These are phyloP conservation scores for Hypocryptadius cinnamomeus DNA, from an alignment of 2,113 vertebrate genomes.

Conservation along the genomic window DNA sequence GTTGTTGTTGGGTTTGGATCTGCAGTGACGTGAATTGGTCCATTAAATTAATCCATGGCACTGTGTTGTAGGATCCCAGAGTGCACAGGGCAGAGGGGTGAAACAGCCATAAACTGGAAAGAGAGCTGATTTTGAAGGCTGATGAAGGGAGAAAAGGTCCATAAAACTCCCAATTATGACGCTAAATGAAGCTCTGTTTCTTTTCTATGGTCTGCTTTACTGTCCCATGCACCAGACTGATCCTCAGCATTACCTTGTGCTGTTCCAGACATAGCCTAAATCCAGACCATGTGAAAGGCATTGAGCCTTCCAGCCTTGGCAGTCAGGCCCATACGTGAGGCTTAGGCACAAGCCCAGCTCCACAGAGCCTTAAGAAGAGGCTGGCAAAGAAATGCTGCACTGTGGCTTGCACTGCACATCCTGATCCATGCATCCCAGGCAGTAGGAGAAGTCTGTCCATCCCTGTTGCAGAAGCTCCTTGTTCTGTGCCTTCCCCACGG, in stretches of 20 bases:
- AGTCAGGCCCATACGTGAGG: not conserved
- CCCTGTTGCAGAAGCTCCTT: not conserved
- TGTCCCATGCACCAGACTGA: not conserved
- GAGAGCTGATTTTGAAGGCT: not conserved
- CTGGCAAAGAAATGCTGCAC: not conserved
- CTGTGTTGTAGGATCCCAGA: accelerated
- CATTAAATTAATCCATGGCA: not conserved
- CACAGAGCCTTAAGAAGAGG: not conserved
- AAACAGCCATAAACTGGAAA: not conserved
- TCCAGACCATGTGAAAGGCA: constrained; percentile 20
- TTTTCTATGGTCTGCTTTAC: not conserved
- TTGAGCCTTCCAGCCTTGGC: not conserved
- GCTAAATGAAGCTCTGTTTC: not conserved
- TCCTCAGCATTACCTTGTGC: not conserved
- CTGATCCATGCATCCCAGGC: not conserved
- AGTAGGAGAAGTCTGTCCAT: not conserved
- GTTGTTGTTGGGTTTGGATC: not conserved
- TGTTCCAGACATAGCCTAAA: constrained; percentile 8
- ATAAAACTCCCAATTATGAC: not conserved
- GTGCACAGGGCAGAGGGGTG: not conserved
- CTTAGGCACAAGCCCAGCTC: not conserved
- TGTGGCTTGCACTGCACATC: not conserved
- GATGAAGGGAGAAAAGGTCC: not conserved
- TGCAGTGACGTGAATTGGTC: accelerated
- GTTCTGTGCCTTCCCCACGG: not conserved